A percentile compares a stretch with the other conserved stretches of the same genome.
phyloP scores from a whole-genome alignment of 2,113 vertebrate species.

The Eudyptes chrysolophus region DNA sequence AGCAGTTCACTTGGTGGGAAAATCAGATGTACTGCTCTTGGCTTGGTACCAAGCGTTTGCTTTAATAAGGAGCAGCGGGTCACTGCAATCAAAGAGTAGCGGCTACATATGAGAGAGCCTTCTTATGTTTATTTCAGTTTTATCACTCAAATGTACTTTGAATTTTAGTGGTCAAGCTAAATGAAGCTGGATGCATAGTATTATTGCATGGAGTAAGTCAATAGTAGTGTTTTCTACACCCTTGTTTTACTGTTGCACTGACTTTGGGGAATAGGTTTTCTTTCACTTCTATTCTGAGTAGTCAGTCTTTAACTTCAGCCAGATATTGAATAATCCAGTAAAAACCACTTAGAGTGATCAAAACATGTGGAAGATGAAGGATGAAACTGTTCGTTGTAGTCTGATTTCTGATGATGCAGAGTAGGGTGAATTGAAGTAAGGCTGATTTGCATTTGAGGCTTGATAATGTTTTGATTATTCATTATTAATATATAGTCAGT shows the following conservation, averaged over 20 bases:
- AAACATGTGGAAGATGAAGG: not conserved
- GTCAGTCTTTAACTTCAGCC: not conserved
- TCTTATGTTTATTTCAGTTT: not conserved
- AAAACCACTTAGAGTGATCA: not conserved
- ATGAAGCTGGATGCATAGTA: not conserved
- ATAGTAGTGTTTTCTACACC: not conserved
- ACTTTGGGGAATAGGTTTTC: not conserved
- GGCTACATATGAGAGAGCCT: not conserved
- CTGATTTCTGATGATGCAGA: not conserved
- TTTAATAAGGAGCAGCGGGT: not conserved
- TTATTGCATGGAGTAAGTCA: not conserved
- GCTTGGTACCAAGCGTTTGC: not conserved
- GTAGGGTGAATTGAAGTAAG: not conserved
- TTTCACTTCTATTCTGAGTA: not conserved
- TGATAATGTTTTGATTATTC: not conserved
- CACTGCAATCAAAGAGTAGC: not conserved
- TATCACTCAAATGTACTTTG: not conserved
- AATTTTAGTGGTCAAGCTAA: not conserved
- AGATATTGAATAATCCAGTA: not conserved
- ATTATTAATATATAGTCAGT: not conserved
- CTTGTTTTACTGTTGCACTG: not conserved
- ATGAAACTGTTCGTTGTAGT: not conserved
- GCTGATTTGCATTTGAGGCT: not conserved
- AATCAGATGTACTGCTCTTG: slow-evolving; percentile 29
- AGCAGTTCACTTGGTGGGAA: slow-evolving; percentile 43